Percentiles rank a stretch among this genome's conserved stretches.
Evolutionary conservation across 2,113 vertebrate genomes (phyloP).

Genomic region (Hemiscyllium ocellatum): DNA sequence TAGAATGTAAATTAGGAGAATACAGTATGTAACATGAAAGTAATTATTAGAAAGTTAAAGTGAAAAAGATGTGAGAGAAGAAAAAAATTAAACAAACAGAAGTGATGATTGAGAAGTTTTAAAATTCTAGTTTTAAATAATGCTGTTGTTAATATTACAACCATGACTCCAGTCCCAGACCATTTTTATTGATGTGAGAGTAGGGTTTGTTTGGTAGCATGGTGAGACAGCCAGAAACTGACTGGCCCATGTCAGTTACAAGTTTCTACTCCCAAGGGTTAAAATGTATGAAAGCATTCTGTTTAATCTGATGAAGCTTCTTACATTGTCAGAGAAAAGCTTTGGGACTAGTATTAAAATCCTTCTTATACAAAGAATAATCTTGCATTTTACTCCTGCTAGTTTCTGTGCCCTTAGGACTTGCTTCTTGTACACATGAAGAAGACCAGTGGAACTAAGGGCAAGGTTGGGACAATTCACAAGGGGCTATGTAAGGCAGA

Average conservation of each 20-base stretch:
- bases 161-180: neutral
- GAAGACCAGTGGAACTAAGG: neutral
- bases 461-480: neutral
- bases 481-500: neutral
- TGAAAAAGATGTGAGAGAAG: neutral
- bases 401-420: neutral
- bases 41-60: neutral
- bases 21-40: neutral
- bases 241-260: neutral
- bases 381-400: neutral
- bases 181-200: neutral
- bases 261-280: neutral
- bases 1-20: neutral
- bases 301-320: constrained; percentile 1
- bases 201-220: neutral
- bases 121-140: neutral
- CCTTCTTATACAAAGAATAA: neutral
- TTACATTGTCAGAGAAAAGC: neutral
- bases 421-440: neutral
- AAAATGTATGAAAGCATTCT: neutral
- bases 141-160: neutral
- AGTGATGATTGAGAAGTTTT: neutral
- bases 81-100: neutral
- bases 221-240: neutral
- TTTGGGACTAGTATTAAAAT: neutral